Evolutionary conservation across 2,797 vertebrate genomes (phyloP).

Genomic region (Monodelphis domestica): DNA sequence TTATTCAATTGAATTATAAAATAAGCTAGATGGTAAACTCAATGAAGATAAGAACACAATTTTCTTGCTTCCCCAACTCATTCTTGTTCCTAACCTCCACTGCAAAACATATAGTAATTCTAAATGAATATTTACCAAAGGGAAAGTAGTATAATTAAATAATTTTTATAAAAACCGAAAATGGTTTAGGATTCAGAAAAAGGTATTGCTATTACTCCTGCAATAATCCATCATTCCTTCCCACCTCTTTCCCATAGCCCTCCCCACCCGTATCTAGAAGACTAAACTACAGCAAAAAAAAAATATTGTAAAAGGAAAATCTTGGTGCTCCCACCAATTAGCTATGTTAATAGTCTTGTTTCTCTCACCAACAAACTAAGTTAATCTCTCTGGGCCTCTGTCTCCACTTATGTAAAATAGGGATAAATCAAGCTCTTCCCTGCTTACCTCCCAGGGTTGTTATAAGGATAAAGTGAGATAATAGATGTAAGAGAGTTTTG

Average conservation of each 20-base stretch:
- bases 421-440: background rate
- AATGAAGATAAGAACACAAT: background rate
- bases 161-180: background rate
- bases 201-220: too few species aligned
- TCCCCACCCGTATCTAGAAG: too few species aligned
- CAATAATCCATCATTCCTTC: background rate
- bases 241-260: too few species aligned
- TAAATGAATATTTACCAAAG: background rate
- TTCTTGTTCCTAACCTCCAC: background rate
- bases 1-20: background rate
- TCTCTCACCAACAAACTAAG: background rate
- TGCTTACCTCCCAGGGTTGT: background rate
- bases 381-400: background rate
- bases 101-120: background rate
- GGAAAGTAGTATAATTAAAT: background rate
- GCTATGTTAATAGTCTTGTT: too few species aligned
- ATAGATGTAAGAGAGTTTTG: background rate
- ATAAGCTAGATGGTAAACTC: background rate
- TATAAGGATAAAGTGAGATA: background rate
- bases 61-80: background rate
- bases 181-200: too few species aligned
- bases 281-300: too few species aligned
- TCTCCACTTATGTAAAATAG: background rate
- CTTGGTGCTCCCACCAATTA: too few species aligned
- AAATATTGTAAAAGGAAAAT: too few species aligned